Conservation (phyloP, 2,888 invertebrate genomes). For the Amiota mariae region DNA sequence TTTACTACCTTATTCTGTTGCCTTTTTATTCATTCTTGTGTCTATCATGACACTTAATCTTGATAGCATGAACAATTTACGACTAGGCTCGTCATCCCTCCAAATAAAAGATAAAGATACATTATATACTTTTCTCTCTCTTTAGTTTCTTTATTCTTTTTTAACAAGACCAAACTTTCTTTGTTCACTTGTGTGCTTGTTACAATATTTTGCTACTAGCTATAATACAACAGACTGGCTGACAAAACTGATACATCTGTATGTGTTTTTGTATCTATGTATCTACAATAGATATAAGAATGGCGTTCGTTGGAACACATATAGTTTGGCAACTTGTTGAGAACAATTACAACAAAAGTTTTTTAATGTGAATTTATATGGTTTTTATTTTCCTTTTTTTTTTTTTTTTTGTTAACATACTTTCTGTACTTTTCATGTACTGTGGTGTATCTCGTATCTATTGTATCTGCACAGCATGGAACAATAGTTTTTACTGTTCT, state of each 20-base stretch:
- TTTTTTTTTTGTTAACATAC: background rate
- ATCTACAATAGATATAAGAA: too few relatives aligned
- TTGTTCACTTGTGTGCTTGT: too few relatives aligned
- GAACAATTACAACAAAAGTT: conserved; percentile 44
- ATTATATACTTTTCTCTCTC: too few relatives aligned
- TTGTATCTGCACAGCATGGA: background rate
- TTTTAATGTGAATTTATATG: conserved; percentile 10
- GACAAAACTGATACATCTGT: too few relatives aligned
- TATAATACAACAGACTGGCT: too few relatives aligned
- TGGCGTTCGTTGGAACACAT: conserved; percentile 27
- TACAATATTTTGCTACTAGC: too few relatives aligned
- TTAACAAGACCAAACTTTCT: background rate
- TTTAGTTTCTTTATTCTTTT: too few relatives aligned
- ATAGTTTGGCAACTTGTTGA: conserved; percentile 45
- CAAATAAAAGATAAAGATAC: too few relatives aligned
- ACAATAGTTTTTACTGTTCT: background rate
- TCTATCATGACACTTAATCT: conserved; percentile 61
- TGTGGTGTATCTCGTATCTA: background rate
- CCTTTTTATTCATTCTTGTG: background rate
- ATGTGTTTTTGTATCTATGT: too few relatives aligned
- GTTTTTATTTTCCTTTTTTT: background rate
- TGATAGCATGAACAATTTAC: conserved; percentile 66
- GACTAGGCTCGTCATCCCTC: conserved; percentile 42
- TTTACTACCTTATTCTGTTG: background rate
- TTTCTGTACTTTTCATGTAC: too few relatives aligned